phyloP scores from a whole-genome alignment of 1,140 invertebrate species.

The Rhysida immarginata region DNA sequence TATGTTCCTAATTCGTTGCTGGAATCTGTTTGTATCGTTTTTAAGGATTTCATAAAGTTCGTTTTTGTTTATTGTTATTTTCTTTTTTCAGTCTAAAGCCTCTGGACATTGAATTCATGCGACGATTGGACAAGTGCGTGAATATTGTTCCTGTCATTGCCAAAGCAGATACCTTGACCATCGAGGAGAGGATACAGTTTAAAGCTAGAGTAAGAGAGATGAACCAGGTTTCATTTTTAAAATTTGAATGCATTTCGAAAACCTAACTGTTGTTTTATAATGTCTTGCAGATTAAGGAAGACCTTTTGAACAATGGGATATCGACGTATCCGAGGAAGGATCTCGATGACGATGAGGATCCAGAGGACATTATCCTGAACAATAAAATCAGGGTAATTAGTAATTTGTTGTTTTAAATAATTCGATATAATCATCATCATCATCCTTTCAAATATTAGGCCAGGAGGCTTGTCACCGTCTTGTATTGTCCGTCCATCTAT shows the following conservation, averaged over 20 bases:
- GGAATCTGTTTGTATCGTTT: too few species aligned
- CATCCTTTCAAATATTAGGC: too few species aligned
- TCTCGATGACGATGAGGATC: constrained; percentile 15
- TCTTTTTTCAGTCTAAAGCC: constrained; percentile 33
- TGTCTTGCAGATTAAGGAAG: constrained; percentile 18
- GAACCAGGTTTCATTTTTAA: too few species aligned
- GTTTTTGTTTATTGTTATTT: too few species aligned
- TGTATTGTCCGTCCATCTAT: too few species aligned
- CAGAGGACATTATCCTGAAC: constrained; percentile 18
- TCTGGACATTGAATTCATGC: constrained; percentile 43
- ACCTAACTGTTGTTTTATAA: too few species aligned
- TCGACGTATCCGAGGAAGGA: constrained; percentile 19
- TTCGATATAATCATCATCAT: too few species aligned
- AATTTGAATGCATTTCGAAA: too few species aligned
- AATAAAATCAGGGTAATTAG: constrained; percentile 19
- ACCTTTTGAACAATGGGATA: constrained; percentile 20
- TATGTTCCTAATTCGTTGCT: too few species aligned
- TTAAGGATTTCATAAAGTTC: too few species aligned
- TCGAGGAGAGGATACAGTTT: constrained; percentile 30
- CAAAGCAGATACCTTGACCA: constrained; percentile 42
- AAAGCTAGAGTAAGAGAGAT: constrained; percentile 31
- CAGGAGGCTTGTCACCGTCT: too few species aligned
- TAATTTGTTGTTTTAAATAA: background rate
- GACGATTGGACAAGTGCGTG: constrained; percentile 37
- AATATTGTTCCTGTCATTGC: constrained; percentile 46